These are phyloP conservation scores for Gymnothorax javanicus DNA, from an alignment of 2,797 vertebrate species.

Conservation along the genomic window DNA sequence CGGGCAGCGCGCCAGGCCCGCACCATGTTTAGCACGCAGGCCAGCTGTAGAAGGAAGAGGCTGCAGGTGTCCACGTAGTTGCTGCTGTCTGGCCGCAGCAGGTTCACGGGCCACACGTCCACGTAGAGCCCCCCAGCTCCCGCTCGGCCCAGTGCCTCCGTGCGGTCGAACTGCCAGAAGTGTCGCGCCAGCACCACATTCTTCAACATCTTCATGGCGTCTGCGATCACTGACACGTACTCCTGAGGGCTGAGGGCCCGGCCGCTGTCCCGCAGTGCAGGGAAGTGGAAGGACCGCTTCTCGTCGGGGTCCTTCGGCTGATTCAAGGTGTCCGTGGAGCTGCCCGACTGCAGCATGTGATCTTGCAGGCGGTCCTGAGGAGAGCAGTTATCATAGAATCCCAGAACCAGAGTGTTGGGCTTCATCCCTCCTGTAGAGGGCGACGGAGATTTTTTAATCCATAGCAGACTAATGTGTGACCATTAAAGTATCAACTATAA, in stretches of 20 bases:
- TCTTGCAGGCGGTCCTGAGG: conserved; percentile 75
- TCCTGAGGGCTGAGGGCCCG: conserved; percentile 75
- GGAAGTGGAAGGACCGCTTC: conserved; percentile 63
- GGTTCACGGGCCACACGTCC: conserved; percentile 88
- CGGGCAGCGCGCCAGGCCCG: conserved; percentile 78
- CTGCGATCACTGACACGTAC: conserved; percentile 83
- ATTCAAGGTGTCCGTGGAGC: conserved; percentile 37
- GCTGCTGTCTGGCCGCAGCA: conserved; percentile 84
- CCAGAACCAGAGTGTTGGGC: conserved; percentile 87
- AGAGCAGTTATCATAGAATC: conserved; percentile 78
- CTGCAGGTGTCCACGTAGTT: conserved; percentile 89
- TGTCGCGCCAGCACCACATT: conserved; percentile 83
- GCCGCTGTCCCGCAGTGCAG: conserved; percentile 60
- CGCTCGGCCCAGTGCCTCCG: conserved; percentile 47
- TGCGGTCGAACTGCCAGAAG: conserved; percentile 78
- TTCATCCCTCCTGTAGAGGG: conserved; percentile 83
- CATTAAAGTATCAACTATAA: not conserved
- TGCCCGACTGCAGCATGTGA: conserved; percentile 41
- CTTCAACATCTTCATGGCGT: conserved; percentile 89
- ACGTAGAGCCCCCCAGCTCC: conserved; percentile 61
- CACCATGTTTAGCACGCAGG: conserved; percentile 88
- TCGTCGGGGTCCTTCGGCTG: conserved; percentile 43
- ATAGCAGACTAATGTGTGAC: not conserved
- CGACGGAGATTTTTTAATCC: not conserved
- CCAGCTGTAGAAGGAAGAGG: conserved; percentile 88